Evolutionary conservation across 1,140 invertebrate genomes (phyloP), one percentile per base, ranked within the genome.

Genomic region (Bombus superbus): DNA sequence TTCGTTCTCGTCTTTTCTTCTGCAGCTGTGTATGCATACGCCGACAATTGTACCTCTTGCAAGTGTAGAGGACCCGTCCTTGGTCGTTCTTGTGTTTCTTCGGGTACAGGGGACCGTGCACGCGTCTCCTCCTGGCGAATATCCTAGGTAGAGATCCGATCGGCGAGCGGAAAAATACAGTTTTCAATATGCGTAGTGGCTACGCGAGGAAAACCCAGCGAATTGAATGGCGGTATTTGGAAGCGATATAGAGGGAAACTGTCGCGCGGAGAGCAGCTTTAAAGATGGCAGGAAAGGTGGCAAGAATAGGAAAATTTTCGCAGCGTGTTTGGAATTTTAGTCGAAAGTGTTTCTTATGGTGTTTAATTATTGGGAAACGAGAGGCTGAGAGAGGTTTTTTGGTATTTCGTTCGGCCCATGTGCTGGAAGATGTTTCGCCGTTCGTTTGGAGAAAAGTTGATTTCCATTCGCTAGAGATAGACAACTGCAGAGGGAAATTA

Each of bases 1-100:
- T 77, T 32, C 77, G 57, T 35, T 57, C 22, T 78, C 64, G 32
- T 35, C 64, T 35, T n/a, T 11, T 38, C 18, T 22, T 79, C 28
- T 78, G 88, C 88, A 89, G 87, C 88, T 89, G 88, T 89, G 88
- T 62, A 32, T 35, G 8, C 57, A 44, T 68, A 38, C 66, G 38
- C 32, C 62, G 59, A 57, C 81, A 69, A 85, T 53, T 80, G 83
- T 68, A 71, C 82, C 82, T 88, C 62, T 42, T 69, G 8, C 47
- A 18, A 44, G n/a, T 18, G 47, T 53, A 22, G 47, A 53, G 47
- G 5, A 53, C 22, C 47, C 38, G 47, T 22, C 22, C 47, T 5
- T 22, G 47, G 18, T 53, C 47, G 47, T 32, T n/a, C 38, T 18
- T n/a, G 4, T 59, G n/a, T 68, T 44, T 44, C 77, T 28, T 35